Conservation (phyloP, 2,113 vertebrate genomes). For the Aptenodytes patagonicus region DNA sequence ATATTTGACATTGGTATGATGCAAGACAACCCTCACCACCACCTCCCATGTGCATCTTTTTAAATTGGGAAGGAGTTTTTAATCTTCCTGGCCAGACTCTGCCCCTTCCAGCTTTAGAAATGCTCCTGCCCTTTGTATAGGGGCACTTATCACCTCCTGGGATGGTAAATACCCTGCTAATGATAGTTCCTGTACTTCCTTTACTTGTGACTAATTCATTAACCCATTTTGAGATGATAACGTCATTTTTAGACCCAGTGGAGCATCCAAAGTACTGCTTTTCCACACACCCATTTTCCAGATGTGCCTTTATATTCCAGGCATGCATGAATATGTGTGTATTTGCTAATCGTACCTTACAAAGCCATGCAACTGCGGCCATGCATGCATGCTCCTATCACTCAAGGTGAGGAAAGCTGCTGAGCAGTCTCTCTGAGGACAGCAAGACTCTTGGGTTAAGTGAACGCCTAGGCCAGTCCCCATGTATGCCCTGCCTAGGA, state of each 20-base stretch:
- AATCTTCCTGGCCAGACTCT: not conserved
- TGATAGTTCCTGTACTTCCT: not conserved
- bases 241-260: not conserved
- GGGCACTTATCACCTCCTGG: not conserved
- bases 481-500: not conserved
- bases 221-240: not conserved
- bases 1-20: not conserved
- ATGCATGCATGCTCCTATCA: rapidly evolving
- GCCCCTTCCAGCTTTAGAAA: not conserved
- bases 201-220: not conserved
- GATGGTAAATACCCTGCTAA: too few relatives aligned
- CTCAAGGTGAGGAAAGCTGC: not conserved
- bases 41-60: not conserved
- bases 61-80: not conserved
- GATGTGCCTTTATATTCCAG: not conserved
- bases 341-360: not conserved
- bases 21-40: not conserved
- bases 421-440: not conserved
- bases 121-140: not conserved
- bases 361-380: not conserved
- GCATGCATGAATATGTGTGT: too few relatives aligned
- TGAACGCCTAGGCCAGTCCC: not conserved
- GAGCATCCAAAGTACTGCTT: not conserved
- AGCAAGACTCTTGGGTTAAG: too few relatives aligned
- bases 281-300: not conserved